Conservation (phyloP, 2,113 vertebrate species). For the Boleophthalmus pectinirostris region DNA sequence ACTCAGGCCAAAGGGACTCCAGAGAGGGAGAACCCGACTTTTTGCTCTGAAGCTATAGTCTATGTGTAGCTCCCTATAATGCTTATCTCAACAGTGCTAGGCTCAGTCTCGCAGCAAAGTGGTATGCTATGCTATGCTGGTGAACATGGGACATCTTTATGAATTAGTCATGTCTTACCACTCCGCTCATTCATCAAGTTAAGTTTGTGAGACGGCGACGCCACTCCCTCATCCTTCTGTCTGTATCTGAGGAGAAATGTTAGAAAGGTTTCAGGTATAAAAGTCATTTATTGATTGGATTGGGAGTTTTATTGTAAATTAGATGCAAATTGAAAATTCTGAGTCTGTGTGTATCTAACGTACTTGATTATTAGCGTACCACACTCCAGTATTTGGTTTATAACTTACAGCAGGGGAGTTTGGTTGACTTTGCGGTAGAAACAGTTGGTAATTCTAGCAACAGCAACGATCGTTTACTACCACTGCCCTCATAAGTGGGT, state of each 20-base stretch:
- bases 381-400: not conserved
- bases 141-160: constrained; percentile 59
- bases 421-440: not conserved
- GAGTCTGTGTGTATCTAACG: not conserved
- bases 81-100: constrained; percentile 60
- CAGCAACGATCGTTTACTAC: no score
- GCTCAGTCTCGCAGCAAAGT: constrained; percentile 41
- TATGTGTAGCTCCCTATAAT: constrained; percentile 46
- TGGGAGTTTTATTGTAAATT: not conserved
- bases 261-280: not conserved
- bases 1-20: constrained; percentile 62
- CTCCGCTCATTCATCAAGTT: constrained; percentile 66
- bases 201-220: constrained; percentile 59
- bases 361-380: not conserved
- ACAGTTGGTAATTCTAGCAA: not conserved
- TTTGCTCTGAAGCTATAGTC: constrained; percentile 43
- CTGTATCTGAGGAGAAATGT: constrained; percentile 43
- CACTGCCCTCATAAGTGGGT: no score
- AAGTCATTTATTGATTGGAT: not conserved
- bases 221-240: constrained; percentile 64
- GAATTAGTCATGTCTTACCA: constrained; percentile 72
- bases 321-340: not conserved
- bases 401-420: not conserved
- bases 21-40: constrained; percentile 61
- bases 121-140: constrained; percentile 47